Base-by-base conservation (phyloP, 2,888 invertebrate species). In the Corbicula japonica region DNA sequence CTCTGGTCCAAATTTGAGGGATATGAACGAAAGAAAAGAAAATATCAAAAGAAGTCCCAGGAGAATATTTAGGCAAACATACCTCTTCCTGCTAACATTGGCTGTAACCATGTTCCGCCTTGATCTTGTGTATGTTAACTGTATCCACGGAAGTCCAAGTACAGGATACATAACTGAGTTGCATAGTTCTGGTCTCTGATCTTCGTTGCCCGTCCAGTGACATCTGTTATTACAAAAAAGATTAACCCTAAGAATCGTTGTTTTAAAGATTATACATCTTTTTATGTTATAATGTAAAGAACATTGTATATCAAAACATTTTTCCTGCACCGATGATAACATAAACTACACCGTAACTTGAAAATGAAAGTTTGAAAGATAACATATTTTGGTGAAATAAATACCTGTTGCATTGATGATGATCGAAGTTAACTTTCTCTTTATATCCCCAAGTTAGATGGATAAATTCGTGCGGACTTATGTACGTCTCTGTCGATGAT, bases 361-460 rank as follows among this genome's bases (percentile, higher is more conserved):
- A 5, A n/a, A 18, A 18, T 46, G n/a, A 18, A n/a, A 12, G 4
- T n/a, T 46, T n/a, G 46, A n/a, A 4, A 5, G 4, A 46, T 12
- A 4, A 5, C n/a, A 46, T 46, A n/a, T 46, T 46, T 10, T 46
- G n/a, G 5, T 12, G 18, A 46, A 18, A 46, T 5, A 46, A 18
- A n/a, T 28, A 44, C 44, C 44, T 62, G 8, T 26, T 21, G 21
- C 46, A 46, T 4, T 5, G 5, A n/a, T n/a, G 5, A n/a, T 46
- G 46, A n/a, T 46, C 18, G n/a, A 10, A 46, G 46, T 46, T 46
- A 5, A 6, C 21, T 46, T 21, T 46, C 4, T 46, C 46, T n/a
- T 46, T 46, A 21, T 46, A 46, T n/a, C 63, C 50, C 50, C 63
- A 63, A 10, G 48, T 21, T 10, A 63, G 63, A n/a, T 63, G 63